phyloP scores from a whole-genome alignment of 1,140 invertebrate species.

The Euwallacea fornicatus region DNA sequence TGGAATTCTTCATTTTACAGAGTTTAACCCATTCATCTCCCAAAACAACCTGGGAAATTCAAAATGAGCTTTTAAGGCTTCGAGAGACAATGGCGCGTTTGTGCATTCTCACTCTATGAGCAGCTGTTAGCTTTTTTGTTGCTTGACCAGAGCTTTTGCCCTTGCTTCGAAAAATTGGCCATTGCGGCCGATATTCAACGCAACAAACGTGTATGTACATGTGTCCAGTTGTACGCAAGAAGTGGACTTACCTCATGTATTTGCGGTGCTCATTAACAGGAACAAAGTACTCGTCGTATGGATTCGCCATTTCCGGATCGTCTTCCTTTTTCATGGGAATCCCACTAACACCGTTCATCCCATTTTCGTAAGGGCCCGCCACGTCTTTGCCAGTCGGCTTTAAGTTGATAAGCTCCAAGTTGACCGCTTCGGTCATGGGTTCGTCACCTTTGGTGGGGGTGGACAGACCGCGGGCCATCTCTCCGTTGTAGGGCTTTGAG shows the following conservation, averaged over 20 bases:
- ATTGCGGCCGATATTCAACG: too few species aligned
- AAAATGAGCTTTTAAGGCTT: too few species aligned
- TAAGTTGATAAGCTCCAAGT: slow-evolving; percentile 77
- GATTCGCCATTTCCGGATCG: slow-evolving; percentile 71
- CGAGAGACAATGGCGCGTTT: too few species aligned
- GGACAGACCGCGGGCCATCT: slow-evolving; percentile 31
- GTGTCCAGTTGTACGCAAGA: too few species aligned
- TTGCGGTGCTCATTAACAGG: slow-evolving; percentile 82
- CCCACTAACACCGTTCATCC: slow-evolving; percentile 48
- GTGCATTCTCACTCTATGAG: too few species aligned
- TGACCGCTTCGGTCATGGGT: slow-evolving; percentile 67
- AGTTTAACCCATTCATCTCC: too few species aligned
- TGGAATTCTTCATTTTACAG: too few species aligned
- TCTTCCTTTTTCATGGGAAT: slow-evolving; percentile 67
- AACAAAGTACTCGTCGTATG: slow-evolving; percentile 81
- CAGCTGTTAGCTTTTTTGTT: too few species aligned
- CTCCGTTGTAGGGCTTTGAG: slow-evolving; percentile 49
- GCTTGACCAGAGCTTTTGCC: too few species aligned
- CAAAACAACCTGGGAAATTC: too few species aligned
- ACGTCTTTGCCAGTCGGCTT: slow-evolving; percentile 62
- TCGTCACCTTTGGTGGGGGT: slow-evolving; percentile 39
- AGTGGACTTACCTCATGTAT: slow-evolving; percentile 71
- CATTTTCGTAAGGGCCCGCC: slow-evolving; percentile 49
- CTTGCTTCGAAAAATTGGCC: too few species aligned
- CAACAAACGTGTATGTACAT: too few species aligned